A percentile compares a stretch with the other conserved stretches of the same genome.
Conservation (phyloP, 2,888 invertebrate genomes). For the Piscicola geometra region DNA sequence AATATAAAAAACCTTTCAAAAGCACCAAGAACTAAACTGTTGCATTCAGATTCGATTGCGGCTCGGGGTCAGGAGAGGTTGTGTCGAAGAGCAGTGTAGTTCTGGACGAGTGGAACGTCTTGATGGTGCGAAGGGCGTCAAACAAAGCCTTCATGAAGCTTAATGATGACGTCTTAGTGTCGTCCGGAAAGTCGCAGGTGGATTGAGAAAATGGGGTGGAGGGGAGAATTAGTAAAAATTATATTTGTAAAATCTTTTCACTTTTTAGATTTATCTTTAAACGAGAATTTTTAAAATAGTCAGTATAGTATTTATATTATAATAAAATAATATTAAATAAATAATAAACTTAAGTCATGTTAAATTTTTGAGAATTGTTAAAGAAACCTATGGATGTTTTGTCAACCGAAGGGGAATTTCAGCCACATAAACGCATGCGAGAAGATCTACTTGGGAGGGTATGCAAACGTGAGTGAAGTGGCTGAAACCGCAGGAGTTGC, state of each 20-base stretch:
- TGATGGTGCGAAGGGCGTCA: neutral
- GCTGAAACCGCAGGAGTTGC: conserved; percentile 42
- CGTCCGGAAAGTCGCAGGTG: conserved; percentile 23
- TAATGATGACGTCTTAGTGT: neutral
- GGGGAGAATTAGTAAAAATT: too few relatives aligned
- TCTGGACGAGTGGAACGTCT: conserved; percentile 9
- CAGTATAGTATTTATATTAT: too few relatives aligned
- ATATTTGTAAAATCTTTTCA: too few relatives aligned
- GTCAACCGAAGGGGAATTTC: conserved; percentile 80
- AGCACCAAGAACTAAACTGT: neutral
- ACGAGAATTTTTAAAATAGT: too few relatives aligned
- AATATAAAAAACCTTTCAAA: neutral
- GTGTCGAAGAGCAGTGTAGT: neutral
- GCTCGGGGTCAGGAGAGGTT: conserved; percentile 21
- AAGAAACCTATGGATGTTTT: neutral
- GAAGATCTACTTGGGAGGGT: conserved; percentile 85
- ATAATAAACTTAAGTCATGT: too few relatives aligned
- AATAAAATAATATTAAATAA: too few relatives aligned
- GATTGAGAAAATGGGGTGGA: too few relatives aligned
- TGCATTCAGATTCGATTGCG: conserved; percentile 16
- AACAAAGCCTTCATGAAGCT: conserved; percentile 13
- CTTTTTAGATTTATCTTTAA: too few relatives aligned
- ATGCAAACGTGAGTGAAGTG: conserved; percentile 78
- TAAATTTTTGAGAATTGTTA: too few relatives aligned
- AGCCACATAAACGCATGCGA: conserved; percentile 89